A percentile compares a stretch with the other conserved stretches of the same genome.
Evolutionary conservation across 23 tunicate species (phyloP).

Genomic region (Ciona savignyi): DNA sequence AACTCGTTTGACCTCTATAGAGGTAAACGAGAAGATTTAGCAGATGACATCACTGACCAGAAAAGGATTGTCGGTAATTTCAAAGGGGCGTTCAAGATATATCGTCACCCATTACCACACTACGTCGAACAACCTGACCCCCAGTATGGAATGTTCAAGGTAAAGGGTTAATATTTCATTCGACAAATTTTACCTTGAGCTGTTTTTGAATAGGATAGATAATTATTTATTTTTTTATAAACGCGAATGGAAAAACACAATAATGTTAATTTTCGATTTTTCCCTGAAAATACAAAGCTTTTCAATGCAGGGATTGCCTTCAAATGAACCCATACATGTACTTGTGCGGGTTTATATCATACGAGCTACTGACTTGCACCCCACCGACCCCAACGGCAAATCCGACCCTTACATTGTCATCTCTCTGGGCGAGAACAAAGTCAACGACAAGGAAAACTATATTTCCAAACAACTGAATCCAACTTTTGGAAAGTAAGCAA

Average conservation of each 20-base stretch:
- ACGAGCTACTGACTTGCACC: slow-evolving; percentile 94
- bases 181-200: no score
- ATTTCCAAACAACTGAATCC: slow-evolving; percentile 94
- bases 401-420: slow-evolving; percentile 91
- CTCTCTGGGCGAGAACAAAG: slow-evolving; percentile 59
- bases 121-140: slow-evolving; percentile 93
- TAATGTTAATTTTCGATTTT: background rate
- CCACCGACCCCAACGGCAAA: slow-evolving; percentile 96
- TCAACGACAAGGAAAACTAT: slow-evolving; percentile 90
- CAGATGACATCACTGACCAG: slow-evolving; percentile 77
- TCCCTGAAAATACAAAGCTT: background rate
- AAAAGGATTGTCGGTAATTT: slow-evolving; percentile 91
- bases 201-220: no score
- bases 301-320: slow-evolving; percentile 67
- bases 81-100: slow-evolving; percentile 93
- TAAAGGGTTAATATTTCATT: no score
- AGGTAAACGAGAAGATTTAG: slow-evolving; percentile 78
- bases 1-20: slow-evolving; percentile 88
- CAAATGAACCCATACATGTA: slow-evolving; percentile 92
- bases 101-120: slow-evolving; percentile 64
- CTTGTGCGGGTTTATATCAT: slow-evolving; percentile 83
- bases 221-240: no score
- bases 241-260: background rate
- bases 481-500: slow-evolving; percentile 86
- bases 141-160: slow-evolving; percentile 93